Evolutionary conservation across 2,113 vertebrate genomes (phyloP), one percentile per base, ranked within the genome.

Genomic region (Prionailurus viverrinus): DNA sequence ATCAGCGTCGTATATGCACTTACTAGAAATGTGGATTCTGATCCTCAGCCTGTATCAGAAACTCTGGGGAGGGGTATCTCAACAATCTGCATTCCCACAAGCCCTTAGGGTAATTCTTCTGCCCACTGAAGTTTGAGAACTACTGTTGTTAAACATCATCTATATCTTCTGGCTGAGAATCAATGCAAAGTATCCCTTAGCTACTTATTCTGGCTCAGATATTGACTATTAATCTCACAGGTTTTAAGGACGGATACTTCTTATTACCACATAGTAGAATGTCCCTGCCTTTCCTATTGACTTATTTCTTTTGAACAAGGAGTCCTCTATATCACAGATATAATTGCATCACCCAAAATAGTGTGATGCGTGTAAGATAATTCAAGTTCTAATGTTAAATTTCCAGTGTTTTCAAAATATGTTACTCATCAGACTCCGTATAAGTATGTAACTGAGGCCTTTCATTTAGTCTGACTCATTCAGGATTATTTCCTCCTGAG

Each of bases 321-420:
- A 94, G 14, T 41, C 21, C 39, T 89, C 27, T 61, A 14, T 51
- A 74, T 73, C 21, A 66, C 18, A 94, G 45, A 45, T 18, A 66
- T 41, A 29, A 19, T 66, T 85, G 39, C 15, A 29, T 82, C 5
- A 0, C 18, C 66, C 48, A 18, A 93, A 41, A 73, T 41, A 63
- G 27, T 85, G n/a, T 85, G 29, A 41, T 91, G 79, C 27, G 23
- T 68, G 1, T 71, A 95, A 93, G 53, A 85, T 85, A 91, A 95
- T 39, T 85, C 11, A 71, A 36, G 10, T 89, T 95, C 21, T 97
- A 69, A 23, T 68, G 16, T 89, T 74, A 36, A 95, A 21, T 71
- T 61, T 25, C 15, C 29, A 36, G 0, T 41, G 31, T 81, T 92
- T 83, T 21, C 16, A 83, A 84, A 41, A 15, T 4, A n/a, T 4